Evolutionary conservation across 2,888 invertebrate genomes (phyloP), one percentile per base, ranked within the genome.

Genomic region (Orthosia cruda): DNA sequence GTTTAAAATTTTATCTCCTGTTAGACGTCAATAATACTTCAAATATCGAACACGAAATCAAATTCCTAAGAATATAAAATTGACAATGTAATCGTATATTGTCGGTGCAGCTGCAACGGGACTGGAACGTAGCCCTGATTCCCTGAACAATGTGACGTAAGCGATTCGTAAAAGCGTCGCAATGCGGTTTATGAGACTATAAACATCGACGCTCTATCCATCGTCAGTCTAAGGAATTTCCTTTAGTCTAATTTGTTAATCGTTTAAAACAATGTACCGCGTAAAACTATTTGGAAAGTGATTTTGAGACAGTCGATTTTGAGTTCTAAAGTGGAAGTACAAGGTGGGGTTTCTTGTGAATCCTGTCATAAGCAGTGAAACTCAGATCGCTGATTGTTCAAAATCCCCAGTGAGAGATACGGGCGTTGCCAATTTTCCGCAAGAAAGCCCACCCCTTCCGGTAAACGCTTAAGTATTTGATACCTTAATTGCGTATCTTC

Each of bases 371-470:
- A 70, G 68, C 57, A 52, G 62, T 70, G 69, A 45, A 58, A 61
- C 72, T 63, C 64, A 13, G 55, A 87, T 86, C 52, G 90, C 89
- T 89, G 86, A 88, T 83, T 87, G 74, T 85, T 75, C 82, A 80
- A 74, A 85, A 88, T 85, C 87, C 75, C 75, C 23, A 81, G 52
- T 20, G 74, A 80, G 76, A 74, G 76, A 86, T 83, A 83, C 75
- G 87, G 83, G 88, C 80, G 87, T 87, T 85, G 85, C 84, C 90
- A 91, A 92, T 92, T 91, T 92, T 90, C 89, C 91, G 87, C 88
- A 85, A 91, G 91, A 91, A 87, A 87, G 85, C 82, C 81, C 89
- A 87, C 87, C 88, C 88, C 87, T 88, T 89, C 83, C 85, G 83
- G 85, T 88, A 89, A 91, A 89, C 80, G 87, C 76, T 90, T 91